Conservation (phyloP, 2,113 vertebrate genomes). For the Oenanthe oenanthe region DNA sequence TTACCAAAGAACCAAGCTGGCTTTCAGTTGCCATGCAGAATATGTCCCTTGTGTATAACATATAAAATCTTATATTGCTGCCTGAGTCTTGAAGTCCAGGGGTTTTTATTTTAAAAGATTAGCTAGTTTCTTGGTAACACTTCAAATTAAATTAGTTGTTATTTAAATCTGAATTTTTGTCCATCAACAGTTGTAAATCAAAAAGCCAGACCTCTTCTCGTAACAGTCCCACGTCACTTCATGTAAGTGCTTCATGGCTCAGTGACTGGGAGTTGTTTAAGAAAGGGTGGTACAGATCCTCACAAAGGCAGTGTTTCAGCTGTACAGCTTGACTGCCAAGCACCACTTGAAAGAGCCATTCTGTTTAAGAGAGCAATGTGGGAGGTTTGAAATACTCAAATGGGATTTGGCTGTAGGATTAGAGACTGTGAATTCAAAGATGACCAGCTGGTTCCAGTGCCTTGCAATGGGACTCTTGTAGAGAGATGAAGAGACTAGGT, state of each 20-base stretch:
- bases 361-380: slow-evolving; percentile 11
- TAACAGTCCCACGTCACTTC: neutral
- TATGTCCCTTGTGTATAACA: neutral
- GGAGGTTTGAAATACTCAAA: neutral
- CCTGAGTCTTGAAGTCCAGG: neutral
- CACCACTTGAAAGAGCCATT: slow-evolving; percentile 31
- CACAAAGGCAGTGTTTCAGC: slow-evolving; percentile 8
- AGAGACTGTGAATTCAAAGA: neutral
- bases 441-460: neutral
- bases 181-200: neutral
- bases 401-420: neutral
- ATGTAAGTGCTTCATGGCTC: neutral
- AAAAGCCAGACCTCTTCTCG: neutral
- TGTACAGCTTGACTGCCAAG: neutral
- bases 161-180: neutral
- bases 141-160: neutral
- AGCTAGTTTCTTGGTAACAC: neutral
- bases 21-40: neutral
- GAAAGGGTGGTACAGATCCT: neutral
- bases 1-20: neutral
- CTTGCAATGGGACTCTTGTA: neutral
- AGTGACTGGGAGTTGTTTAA: neutral
- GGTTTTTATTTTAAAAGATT: neutral
- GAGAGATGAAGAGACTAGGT: neutral
- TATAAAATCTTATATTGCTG: neutral